phyloP scores from a whole-genome alignment of 2,113 vertebrate species.

The Dicrurus megarhynchus region DNA sequence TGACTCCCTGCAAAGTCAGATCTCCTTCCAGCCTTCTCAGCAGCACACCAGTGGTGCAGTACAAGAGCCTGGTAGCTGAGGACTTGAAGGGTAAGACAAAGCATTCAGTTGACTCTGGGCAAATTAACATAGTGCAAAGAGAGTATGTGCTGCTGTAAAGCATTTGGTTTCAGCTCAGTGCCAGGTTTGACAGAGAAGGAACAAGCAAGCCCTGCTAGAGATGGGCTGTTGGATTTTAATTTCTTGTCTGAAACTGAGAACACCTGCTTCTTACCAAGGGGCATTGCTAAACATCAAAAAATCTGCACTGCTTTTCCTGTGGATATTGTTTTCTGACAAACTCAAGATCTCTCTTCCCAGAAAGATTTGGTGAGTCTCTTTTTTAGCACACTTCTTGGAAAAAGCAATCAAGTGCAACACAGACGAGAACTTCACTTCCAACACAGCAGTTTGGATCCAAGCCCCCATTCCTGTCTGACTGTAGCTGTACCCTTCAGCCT shows the following conservation, averaged over 20 bases:
- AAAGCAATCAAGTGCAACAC: background rate
- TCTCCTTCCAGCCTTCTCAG: constrained; percentile 91
- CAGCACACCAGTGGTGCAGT: constrained; percentile 94
- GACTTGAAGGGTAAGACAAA: constrained; percentile 72
- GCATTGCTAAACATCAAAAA: background rate
- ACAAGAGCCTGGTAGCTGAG: constrained; percentile 88
- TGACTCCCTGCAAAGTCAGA: constrained; percentile 79
- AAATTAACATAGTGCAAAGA: background rate
- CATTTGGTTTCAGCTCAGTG: background rate
- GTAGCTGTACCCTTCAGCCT: background rate
- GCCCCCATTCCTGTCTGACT: background rate
- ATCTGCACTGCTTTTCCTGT: background rate
- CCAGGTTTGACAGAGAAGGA: background rate
- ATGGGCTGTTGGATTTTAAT: background rate
- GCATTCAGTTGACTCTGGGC: background rate
- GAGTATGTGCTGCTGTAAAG: background rate
- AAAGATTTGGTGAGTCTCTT: background rate
- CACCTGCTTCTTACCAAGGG: background rate
- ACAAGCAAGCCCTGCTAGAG: background rate
- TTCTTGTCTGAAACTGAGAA: background rate
- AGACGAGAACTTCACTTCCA: background rate
- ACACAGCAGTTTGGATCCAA: background rate
- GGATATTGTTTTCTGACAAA: background rate
- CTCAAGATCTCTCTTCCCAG: background rate
- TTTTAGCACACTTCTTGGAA: background rate